Percentiles rank a stretch among this genome's conserved stretches.
Conservation (phyloP, 2,888 invertebrate genomes). For the Drosophila pseudotakahashii region DNA sequence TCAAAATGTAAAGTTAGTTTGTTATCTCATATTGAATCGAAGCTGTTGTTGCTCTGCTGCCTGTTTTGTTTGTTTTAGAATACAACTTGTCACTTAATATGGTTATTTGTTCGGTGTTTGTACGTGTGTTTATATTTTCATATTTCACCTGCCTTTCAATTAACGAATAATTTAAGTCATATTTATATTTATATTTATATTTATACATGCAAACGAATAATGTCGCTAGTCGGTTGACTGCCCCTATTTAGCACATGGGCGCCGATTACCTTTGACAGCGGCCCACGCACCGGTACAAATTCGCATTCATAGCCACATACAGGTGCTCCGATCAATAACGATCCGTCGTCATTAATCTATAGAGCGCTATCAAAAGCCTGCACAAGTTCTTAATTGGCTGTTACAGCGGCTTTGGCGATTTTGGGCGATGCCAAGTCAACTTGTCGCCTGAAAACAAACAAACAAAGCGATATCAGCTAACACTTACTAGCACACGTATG, state of each 20-base stretch:
- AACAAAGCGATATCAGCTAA: slow-evolving; percentile 57
- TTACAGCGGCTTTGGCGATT: slow-evolving; percentile 37
- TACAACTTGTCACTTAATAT: slow-evolving; percentile 59
- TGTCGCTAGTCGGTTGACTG: slow-evolving; percentile 47
- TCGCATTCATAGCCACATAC: neutral
- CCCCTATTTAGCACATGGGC: slow-evolving; percentile 58
- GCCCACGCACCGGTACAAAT: slow-evolving; percentile 24
- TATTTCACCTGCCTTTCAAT: slow-evolving; percentile 57
- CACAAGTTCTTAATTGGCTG: slow-evolving; percentile 54
- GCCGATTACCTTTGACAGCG: slow-evolving; percentile 64
- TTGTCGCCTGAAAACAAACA: slow-evolving; percentile 49
- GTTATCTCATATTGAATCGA: slow-evolving; percentile 10
- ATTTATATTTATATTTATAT: slow-evolving; percentile 64
- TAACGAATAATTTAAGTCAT: slow-evolving; percentile 65
- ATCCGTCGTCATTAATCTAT: slow-evolving; percentile 34
- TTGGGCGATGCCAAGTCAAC: slow-evolving; percentile 44
- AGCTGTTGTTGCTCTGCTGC: slow-evolving; percentile 22
- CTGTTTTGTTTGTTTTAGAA: slow-evolving; percentile 29
- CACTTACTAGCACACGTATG: slow-evolving; percentile 64
- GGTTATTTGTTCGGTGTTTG: slow-evolving; percentile 57
- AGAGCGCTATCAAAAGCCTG: slow-evolving; percentile 46
- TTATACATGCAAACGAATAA: slow-evolving; percentile 48
- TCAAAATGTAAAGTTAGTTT: slow-evolving; percentile 2
- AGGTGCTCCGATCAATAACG: slow-evolving; percentile 17
- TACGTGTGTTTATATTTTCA: slow-evolving; percentile 32